Base-by-base conservation (phyloP, 2,797 vertebrate species). In the Enteromius radiatus region DNA sequence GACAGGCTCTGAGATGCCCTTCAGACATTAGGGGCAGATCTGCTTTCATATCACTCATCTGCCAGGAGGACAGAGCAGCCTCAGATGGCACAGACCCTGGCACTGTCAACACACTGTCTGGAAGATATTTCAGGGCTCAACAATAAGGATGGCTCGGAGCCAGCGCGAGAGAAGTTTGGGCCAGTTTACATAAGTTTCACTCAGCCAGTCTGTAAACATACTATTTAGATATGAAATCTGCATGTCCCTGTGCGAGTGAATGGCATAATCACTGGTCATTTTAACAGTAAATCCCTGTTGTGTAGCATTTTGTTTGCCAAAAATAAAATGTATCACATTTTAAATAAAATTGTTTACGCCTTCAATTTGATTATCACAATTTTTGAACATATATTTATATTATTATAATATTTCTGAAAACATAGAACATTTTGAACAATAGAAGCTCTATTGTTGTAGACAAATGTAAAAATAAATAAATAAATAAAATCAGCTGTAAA, bases 21-120 rank as follows among this genome's bases (percentile, higher is more conserved):
- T 65, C 26, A 14, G 26, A 56, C 69, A 75, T 45, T 69, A 56
- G 5, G 15, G 41, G 8, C 41, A 78, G 75, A 81, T 78, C 75
- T 73, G 36, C 49, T 82, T 78, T 54, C 67, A 75, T 59, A 26
- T 81, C 45, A 31, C 67, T 65, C 64, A 76, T 45, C 56, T 64
- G 52, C 28, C 75, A 69, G 26, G n/a, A 45, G 33, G 70, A 12
- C 70, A 81, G 64, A 33, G 49, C 36, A 64, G 43, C 67, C 67
- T 71, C 65, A 41, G 74, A 78, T 54, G 67, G 74, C 73, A 54
- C 59, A 75, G 63, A 76, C 2, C 23, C n/a, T 43, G 73, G 52
- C 56, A 49, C 56, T 14, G 68, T 47, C 69, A 64, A 64, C 26
- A 59, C 38, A 33, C 26, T 63, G 69, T 67, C 59, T 67, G 80